These are phyloP conservation scores for Harpagoxenus sublaevis DNA, from an alignment of 2,888 invertebrate genomes.

Conservation along the genomic window DNA sequence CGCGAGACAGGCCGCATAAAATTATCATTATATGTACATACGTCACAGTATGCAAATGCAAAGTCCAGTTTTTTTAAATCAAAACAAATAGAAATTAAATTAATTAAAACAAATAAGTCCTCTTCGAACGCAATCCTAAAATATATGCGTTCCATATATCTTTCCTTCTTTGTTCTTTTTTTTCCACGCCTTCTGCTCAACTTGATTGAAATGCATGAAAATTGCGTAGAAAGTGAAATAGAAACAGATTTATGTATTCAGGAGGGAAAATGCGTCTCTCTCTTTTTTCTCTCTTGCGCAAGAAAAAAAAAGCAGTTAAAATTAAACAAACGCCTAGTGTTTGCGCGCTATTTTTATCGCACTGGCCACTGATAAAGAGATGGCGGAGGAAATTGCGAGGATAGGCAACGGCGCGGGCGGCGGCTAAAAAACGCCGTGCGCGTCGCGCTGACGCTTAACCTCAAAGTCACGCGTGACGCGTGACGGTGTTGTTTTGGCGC, in stretches of 20 bases:
- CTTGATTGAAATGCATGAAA: background rate
- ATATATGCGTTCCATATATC: background rate
- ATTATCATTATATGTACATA: background rate
- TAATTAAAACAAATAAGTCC: background rate
- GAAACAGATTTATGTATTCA: background rate
- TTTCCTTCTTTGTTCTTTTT: background rate
- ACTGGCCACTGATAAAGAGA: background rate
- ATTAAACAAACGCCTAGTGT: no score
- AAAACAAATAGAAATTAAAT: background rate
- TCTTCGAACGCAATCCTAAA: background rate
- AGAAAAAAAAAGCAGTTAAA: background rate
- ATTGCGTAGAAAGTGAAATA: background rate
- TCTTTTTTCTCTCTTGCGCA: background rate
- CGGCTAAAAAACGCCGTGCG: background rate
- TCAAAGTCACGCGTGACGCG: slow-evolving; percentile 12
- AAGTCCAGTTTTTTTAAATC: background rate
- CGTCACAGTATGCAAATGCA: background rate
- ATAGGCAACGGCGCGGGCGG: background rate
- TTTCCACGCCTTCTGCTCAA: background rate
- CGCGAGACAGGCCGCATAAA: background rate
- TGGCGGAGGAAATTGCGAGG: background rate
- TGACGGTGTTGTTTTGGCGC: slow-evolving; percentile 34
- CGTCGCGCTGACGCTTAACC: background rate
- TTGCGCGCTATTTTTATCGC: background rate
- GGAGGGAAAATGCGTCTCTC: background rate